A percentile compares a stretch with the other conserved stretches of the same genome.
phyloP scores from a whole-genome alignment of 2,113 vertebrate species.

The Edolisoma coerulescens region DNA sequence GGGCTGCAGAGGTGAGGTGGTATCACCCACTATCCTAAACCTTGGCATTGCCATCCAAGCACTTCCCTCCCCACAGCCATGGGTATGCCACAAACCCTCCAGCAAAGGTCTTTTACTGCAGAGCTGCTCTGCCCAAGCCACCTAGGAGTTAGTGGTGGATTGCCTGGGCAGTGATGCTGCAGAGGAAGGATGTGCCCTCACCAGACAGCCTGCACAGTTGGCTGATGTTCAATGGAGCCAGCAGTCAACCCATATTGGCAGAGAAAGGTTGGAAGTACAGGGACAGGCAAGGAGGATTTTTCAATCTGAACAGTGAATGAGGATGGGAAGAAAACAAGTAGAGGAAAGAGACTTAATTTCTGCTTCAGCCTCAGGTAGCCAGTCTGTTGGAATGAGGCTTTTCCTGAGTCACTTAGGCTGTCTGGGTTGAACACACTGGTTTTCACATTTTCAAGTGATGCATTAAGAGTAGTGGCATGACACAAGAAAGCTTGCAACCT shows the following conservation, averaged over 20 bases:
- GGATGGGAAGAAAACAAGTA: neutral
- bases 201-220: accelerated
- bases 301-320: neutral
- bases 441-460: neutral
- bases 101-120: neutral
- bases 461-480: neutral
- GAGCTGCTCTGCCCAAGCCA: neutral
- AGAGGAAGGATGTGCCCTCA: neutral
- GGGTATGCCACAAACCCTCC: neutral
- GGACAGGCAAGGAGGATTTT: neutral
- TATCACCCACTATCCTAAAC: neutral
- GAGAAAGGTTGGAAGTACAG: neutral
- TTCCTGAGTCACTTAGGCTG: neutral
- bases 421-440: accelerated
- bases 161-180: neutral
- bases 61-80: neutral
- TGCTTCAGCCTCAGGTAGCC: neutral
- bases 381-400: neutral
- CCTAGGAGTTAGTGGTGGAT: accelerated
- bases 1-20: neutral
- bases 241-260: accelerated
- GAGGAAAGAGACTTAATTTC: neutral
- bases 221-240: neutral
- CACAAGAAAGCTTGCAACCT: neutral
- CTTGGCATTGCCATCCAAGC: neutral